Conservation (phyloP, 1,140 invertebrate genomes). For the Drosophila auraria region DNA sequence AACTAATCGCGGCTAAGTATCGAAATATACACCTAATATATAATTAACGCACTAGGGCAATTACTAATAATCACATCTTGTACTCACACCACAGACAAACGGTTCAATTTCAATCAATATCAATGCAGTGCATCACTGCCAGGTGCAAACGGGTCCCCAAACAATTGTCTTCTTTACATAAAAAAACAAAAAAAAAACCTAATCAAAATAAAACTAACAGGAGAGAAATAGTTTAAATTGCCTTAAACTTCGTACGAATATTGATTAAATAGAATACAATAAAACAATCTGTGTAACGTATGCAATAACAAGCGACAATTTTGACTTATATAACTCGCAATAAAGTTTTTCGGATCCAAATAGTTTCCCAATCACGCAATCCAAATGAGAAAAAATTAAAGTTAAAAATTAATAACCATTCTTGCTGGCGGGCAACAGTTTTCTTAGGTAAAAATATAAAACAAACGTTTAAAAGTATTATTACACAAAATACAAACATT, state of each 20-base stretch:
- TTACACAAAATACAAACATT: constrained; percentile 36
- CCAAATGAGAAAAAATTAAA: constrained; percentile 3
- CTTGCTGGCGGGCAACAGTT: constrained; percentile 29
- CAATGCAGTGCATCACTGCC: constrained; percentile 81
- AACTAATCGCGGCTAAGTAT: constrained; percentile 35
- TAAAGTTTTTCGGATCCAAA: constrained; percentile 33
- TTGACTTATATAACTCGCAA: constrained; percentile 30
- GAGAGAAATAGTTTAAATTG: constrained; percentile 54
- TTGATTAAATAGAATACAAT: constrained; percentile 44
- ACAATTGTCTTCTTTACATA: constrained; percentile 70
- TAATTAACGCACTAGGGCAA: constrained; percentile 61
- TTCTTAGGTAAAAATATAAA: constrained; percentile 33
- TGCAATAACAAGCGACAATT: constrained; percentile 70
- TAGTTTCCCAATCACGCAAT: constrained; percentile 19
- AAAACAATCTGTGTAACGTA: constrained; percentile 70
- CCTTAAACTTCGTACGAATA: constrained; percentile 47
- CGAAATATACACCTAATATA: constrained; percentile 31
- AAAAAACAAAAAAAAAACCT: no score
- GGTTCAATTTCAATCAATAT: constrained; percentile 62
- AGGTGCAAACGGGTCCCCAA: constrained; percentile 72
- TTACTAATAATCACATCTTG: constrained; percentile 46
- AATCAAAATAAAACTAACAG: neutral
- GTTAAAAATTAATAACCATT: constrained; percentile 13
- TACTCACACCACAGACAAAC: constrained; percentile 39
- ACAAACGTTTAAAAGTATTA: constrained; percentile 64